phyloP scores from a whole-genome alignment of 2,113 vertebrate species.

The Chloropsis cyanopogon region DNA sequence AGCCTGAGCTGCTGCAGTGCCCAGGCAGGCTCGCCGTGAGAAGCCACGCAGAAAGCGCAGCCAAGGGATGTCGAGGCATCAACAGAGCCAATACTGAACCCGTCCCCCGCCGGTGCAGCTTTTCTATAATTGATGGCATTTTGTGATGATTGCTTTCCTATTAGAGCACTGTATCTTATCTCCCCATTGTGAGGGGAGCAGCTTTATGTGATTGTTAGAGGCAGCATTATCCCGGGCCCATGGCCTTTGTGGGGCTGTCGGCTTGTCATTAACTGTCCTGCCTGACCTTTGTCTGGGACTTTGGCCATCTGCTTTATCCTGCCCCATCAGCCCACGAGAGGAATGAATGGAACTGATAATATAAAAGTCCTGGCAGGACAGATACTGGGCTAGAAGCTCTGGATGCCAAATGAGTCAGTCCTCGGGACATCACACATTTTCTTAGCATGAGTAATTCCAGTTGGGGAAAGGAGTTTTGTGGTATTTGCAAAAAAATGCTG shows the following conservation, averaged over 20 bases:
- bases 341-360: slow-evolving; percentile 52
- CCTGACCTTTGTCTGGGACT: slow-evolving; percentile 50
- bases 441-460: slow-evolving; percentile 56
- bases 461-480: slow-evolving; percentile 11
- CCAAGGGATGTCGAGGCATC: slow-evolving; percentile 29
- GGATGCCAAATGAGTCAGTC: slow-evolving; percentile 38
- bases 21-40: slow-evolving; percentile 18
- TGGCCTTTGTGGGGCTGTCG: slow-evolving; percentile 63
- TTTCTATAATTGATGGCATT: slow-evolving; percentile 73
- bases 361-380: slow-evolving; percentile 36
- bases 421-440: slow-evolving; percentile 6
- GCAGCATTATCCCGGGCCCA: slow-evolving; percentile 28
- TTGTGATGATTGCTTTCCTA: slow-evolving; percentile 72
- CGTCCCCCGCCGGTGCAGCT: slow-evolving; percentile 24
- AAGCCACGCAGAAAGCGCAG: neutral
- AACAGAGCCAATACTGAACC: slow-evolving; percentile 54
- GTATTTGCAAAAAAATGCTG: neutral
- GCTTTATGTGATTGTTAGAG: slow-evolving; percentile 67
- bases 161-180: slow-evolving; percentile 62
- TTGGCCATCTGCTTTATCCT: slow-evolving; percentile 67
- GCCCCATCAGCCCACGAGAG: slow-evolving; percentile 48
- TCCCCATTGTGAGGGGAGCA: slow-evolving; percentile 39
- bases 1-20: slow-evolving; percentile 53
- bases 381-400: neutral
- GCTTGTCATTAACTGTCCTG: slow-evolving; percentile 59